Evolutionary conservation across 2,888 invertebrate species (phyloP).

Genomic region (Odontomyia ornata): DNA sequence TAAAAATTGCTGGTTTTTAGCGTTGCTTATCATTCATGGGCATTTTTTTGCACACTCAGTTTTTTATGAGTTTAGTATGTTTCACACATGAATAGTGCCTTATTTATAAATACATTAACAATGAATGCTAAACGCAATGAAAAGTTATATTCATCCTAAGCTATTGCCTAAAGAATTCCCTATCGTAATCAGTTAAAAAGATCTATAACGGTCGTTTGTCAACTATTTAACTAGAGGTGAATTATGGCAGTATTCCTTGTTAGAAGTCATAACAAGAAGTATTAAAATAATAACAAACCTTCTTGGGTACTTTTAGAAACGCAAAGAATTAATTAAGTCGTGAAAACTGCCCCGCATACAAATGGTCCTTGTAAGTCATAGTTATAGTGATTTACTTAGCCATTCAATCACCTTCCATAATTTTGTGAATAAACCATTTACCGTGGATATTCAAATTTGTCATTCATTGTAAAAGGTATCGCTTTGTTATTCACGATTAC

Average conservation of each 20-base stretch:
- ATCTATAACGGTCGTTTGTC: neutral
- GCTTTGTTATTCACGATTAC: neutral
- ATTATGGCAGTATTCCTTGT: neutral
- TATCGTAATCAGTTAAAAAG: neutral
- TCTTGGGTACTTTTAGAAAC: neutral
- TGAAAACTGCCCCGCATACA: neutral
- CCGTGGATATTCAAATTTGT: too few species aligned
- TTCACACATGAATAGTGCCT: too few species aligned
- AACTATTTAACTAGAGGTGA: neutral
- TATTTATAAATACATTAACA: too few species aligned
- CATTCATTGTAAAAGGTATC: neutral
- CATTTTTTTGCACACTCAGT: too few species aligned
- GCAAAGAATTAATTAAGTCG: slow-evolving; percentile 6
- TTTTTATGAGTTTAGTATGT: too few species aligned
- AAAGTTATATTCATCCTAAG: neutral
- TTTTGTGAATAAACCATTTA: neutral
- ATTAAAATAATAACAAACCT: neutral
- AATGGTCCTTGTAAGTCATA: neutral
- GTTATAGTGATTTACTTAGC: neutral
- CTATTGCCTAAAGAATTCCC: too few species aligned
- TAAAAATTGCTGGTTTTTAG: too few species aligned
- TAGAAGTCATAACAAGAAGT: neutral
- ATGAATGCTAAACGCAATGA: too few species aligned
- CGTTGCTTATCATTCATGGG: too few species aligned
- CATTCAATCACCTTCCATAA: neutral